These are phyloP conservation scores for Ochropleura plecta DNA, from an alignment of 2,888 invertebrate genomes.

Conservation along the genomic window DNA sequence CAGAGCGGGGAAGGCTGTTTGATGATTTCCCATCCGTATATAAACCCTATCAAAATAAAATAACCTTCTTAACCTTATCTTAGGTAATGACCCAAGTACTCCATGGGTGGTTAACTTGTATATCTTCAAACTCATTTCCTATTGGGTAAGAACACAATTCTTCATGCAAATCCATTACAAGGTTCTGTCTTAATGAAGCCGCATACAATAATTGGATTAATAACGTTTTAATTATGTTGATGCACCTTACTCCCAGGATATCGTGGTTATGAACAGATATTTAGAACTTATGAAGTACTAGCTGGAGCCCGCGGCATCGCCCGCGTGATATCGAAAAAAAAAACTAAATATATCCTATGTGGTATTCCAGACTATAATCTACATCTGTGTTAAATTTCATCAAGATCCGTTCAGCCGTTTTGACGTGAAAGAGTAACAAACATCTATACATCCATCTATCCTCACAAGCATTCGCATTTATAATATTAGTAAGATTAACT, in stretches of 20 bases:
- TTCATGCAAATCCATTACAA: constrained; percentile 62
- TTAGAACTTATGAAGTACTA: not conserved
- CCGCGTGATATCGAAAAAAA: no score
- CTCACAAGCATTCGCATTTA: no score
- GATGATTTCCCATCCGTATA: no score
- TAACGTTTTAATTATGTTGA: constrained; percentile 15
- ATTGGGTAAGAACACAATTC: constrained; percentile 51
- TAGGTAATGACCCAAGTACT: constrained; percentile 37
- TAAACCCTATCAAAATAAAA: not conserved
- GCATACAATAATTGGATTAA: constrained; percentile 1
- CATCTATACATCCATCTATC: no score
- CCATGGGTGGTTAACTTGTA: constrained; percentile 24
- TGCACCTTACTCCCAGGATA: not conserved
- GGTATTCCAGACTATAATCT: no score
- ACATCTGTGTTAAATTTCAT: no score
- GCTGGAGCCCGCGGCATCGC: no score
- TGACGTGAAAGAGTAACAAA: no score
- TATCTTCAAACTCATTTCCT: constrained; percentile 54
- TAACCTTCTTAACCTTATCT: constrained; percentile 16
- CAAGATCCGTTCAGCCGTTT: no score
- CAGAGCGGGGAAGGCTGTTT: no score
- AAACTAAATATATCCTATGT: no score
- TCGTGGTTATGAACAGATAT: not conserved
- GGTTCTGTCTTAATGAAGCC: constrained; percentile 33
- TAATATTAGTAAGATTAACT: no score